Evolutionary conservation across 2,113 vertebrate genomes (phyloP), one percentile per base, ranked within the genome.

Genomic region (Pomatorhinus ruficollis): DNA sequence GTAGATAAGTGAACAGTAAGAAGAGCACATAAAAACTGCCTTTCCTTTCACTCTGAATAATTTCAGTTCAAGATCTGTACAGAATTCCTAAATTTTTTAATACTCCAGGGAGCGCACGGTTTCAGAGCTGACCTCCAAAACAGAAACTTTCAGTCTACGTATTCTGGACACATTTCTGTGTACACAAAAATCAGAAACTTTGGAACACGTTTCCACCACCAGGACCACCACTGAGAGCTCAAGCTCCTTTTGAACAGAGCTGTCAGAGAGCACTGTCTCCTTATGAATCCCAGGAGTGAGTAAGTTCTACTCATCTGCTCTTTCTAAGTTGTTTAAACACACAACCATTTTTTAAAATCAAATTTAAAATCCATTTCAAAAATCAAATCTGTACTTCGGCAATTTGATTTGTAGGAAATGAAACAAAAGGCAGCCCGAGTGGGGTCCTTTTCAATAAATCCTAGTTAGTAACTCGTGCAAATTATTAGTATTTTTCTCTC

Each of bases 341-440:
- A 89, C 37, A 64, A 57, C 70, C 81, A 82, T 91, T 78, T 92
- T 91, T 84, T 7, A 0, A 78, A 97, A 96, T 96, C 83, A 78
- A 95, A 96, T 96, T 95, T 94, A 89, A 96, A 94, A 96, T 64
- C 93, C 92, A 93, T 97, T 97, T 96, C 52, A 96, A 93, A 97
- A 97, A 96, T 95, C 91, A 82, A 96, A 96, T 97, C 92, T 96
- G 66, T 87, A 52, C 63, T 60, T 85, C 0, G 0, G 70, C 95
- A 93, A 95, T 93, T 87, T 89, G 94, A 95, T 97, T 96, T 91
- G 83, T 77, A 84, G 93, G 95, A 85, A 95, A 95, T 93, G 47
- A 80, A 96, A 91, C 63, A 95, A 83, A 86, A 87, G 54, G 60
- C 83, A 74, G 70, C 71, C 66, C 70, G 52, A 92, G 60, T 9